Evolutionary conservation across 1,140 invertebrate genomes (phyloP), one percentile per base, ranked within the genome.

Genomic region (Nixonia krombeini): DNA sequence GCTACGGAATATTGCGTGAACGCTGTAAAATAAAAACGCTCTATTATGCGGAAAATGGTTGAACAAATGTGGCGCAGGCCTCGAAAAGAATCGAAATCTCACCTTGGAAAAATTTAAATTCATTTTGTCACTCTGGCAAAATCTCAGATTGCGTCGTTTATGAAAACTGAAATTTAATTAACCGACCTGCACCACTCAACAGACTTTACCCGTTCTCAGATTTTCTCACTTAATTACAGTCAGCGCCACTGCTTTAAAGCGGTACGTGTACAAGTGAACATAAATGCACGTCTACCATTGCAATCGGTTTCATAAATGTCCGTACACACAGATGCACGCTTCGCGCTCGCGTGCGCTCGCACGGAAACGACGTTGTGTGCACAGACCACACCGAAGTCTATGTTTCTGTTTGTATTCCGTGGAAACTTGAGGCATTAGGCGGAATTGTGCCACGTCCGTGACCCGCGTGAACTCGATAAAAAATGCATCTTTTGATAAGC

Each of bases 81-180:
- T 47, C 42, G 15, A 35, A 51, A 64, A 37, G 42, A 46, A 51
- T 47, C 28, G 50, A 40, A 52, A 53, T 29, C 16, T 10, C 13
- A 10, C 31, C 47, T 57, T 47, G 15, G 6, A 2, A 17, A 57
- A 2, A 15, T 46, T 52, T 28, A 26, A 61, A 67, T 67, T 56
- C 21, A 56, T 61, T 61, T 55, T 21, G 16, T 52, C 26, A 42
- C 35, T 25, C 15, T 7, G 13, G 10, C 33, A 37, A 16, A 55
- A 45, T 46, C 38, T 55, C 42, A 35, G 33, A 33, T 8, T 1
- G 28, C 28, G 25, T 51, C 58, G 40, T 62, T 70, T 61, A 52
- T 56, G 52, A 51, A 57, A 72, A 67, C 59, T 69, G 33, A 59
- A 74, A 74, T 72, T 67, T 70, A 74, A 74, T 74, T 65, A 74